Evolutionary conservation across 2,113 vertebrate species (phyloP), one percentile per base, ranked within the genome.

Genomic region (Odobenus rosmarus): DNA sequence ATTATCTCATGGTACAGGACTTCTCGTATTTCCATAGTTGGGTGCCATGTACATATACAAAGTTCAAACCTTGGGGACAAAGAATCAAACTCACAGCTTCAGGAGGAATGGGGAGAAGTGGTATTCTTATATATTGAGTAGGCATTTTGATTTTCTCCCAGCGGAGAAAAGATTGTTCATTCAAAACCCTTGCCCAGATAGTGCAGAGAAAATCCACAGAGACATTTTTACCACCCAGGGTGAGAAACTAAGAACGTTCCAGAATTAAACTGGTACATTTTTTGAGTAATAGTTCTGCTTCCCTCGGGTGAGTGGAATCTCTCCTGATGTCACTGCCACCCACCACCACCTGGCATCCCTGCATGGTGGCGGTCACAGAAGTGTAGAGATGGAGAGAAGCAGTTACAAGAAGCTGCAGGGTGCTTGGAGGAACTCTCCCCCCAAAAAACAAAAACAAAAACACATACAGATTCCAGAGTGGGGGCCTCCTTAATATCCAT

Each of bases 251-350:
- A 92, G 90, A 91, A 91, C 11, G 72, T 90, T 93, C 97, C 95
- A 87, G 93, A 97, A 97, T 96, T 97, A 98, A 98, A 96, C 72
- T 26, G 64, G 91, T 89, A 93, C 93, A 84, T 95, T 93, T 97
- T 84, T 96, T 95, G 94, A 95, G 93, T 97, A 95, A 93, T 91
- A 92, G 79, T 89, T 94, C 77, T 96, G 88, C 72, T 93, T 97
- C 67, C 64, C 67, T 93, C 0, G 19, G 94, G 81, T 49, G 93
- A 74, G 57, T 31, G 18, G 81, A 51, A 69, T 86, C 83, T 96
- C 94, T 80, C 53, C 93, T 97, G 94, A 96, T 98, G 98, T 93
- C 96, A 97, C 64, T 57, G 67, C 95, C 91, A 84, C 97, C 95
- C 95, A 97, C 98, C 33, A 74, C 96, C 97, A 96, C 94, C 96